Base-by-base conservation (phyloP, 2,113 vertebrate species). In the Dipodomys spectabilis region DNA sequence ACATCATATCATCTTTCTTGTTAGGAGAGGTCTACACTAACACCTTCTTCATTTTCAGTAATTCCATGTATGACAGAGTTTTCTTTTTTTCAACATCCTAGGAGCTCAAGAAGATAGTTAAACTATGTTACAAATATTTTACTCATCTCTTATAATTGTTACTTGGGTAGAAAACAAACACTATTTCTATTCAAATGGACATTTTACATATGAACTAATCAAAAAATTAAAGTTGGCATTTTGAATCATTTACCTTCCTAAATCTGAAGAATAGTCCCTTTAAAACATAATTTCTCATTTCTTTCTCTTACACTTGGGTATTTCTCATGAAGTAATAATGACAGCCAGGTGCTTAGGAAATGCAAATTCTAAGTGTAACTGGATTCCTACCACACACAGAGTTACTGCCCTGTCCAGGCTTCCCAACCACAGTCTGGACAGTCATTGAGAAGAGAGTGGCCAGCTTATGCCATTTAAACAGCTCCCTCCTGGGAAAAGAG, bases 371-470 rank as follows among this genome's bases (percentile, higher is more conserved):
- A 35, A 78, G 22, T 87, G 74, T 19, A 4, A 32, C 86, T 53
- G 12, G 86, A 53, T 65, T 82, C 94, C 30, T 2, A 12, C 22
- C 89, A 73, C 67, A 49, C 23, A 68, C 28, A 69, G 49, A 22
- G 25, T 83, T 44, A 45, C 23, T 28, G 30, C 79, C 93, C 81
- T 95, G 3, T 62, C 88, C 45, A 88, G 49, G 30, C 93, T 96
- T 95, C 91, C 64, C 82, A 95, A 9, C 69, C 69, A 79, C 11
- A 94, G 35, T 32, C 86, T 92, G 92, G 68, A 87, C 64, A 39
- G 90, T 73, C 16, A 75, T 90, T 82, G 75, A 91, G 93, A 94
- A 78, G 19, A 75, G 81, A 53, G 67, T 30, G 5, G 9, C 18
- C 64, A 44, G 72, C 81, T 82, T 53, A 39, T 75, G 72, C 89